phyloP scores from a whole-genome alignment of 1,140 invertebrate genomes.

The Leptopilina boulardi region DNA sequence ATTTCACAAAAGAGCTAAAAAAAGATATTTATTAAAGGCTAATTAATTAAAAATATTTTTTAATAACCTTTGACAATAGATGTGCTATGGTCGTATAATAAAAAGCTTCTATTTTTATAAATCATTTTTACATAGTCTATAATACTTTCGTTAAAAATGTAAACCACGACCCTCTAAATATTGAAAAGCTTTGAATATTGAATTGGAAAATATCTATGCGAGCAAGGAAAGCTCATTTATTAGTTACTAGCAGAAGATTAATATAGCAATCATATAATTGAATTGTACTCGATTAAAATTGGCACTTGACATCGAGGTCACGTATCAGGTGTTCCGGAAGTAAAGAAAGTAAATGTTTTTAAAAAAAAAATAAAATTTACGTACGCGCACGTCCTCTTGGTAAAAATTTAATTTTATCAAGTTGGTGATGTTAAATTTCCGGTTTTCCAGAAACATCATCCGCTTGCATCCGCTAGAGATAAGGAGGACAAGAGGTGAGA shows the following conservation, averaged over 20 bases:
- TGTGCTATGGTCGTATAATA: neutral
- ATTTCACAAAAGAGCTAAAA: too few relatives aligned
- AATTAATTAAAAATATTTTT: neutral
- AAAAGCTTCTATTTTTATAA: neutral
- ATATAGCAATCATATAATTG: constrained; percentile 14
- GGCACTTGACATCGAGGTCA: constrained; percentile 24
- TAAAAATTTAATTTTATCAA: too few relatives aligned
- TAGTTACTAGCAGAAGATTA: constrained; percentile 15
- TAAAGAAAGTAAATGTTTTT: neutral
- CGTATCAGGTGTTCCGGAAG: constrained; percentile 2
- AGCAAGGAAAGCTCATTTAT: neutral
- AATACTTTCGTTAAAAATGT: constrained; percentile 13
- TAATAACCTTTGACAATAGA: neutral
- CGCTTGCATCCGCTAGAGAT: too few relatives aligned
- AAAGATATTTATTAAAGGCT: too few relatives aligned
- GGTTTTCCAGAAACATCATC: too few relatives aligned
- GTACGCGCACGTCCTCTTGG: neutral
- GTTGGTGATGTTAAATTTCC: too few relatives aligned
- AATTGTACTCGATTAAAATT: constrained; percentile 13
- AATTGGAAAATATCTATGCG: neutral
- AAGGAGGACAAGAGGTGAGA: too few relatives aligned
- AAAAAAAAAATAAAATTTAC: neutral
- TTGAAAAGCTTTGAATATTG: neutral
- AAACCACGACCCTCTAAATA: neutral
- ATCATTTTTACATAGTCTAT: neutral